Evolutionary conservation across 2,113 vertebrate species (phyloP).

Genomic region (Campylorhamphus procurvoides): DNA sequence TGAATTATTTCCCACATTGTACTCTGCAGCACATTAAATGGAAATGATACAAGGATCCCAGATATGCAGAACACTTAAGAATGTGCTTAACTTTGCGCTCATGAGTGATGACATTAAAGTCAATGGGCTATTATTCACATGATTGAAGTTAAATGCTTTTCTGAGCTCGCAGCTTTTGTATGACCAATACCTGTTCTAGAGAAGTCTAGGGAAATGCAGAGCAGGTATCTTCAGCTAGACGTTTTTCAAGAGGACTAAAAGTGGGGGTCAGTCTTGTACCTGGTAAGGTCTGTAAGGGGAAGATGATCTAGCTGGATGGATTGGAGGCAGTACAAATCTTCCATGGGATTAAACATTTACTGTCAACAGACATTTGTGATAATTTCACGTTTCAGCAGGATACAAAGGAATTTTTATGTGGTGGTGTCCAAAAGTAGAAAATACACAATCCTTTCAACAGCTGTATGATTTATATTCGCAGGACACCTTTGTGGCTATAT

Average conservation of each 20-base stretch:
- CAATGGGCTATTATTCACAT: slow-evolving; percentile 34
- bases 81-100: slow-evolving; percentile 27
- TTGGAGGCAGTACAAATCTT: neutral
- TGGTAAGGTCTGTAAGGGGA: neutral
- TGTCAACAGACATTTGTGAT: neutral
- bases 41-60: slow-evolving; percentile 21
- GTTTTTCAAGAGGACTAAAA: neutral
- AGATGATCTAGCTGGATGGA: neutral
- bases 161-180: neutral
- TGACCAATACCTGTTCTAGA: neutral
- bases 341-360: neutral
- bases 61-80: slow-evolving; percentile 29
- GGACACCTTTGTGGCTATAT: neutral
- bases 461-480: neutral
- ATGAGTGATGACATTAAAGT: slow-evolving; percentile 36
- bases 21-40: slow-evolving; percentile 22
- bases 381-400: neutral
- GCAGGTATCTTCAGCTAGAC: neutral
- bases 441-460: neutral
- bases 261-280: neutral
- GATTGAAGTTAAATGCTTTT: slow-evolving; percentile 19
- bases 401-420: neutral
- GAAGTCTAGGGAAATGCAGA: neutral
- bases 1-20: slow-evolving; percentile 33
- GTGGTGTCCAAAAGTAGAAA: neutral